Percentiles rank a stretch among this genome's conserved stretches.
phyloP scores from a whole-genome alignment of 1,140 invertebrate species.

The Pogonognathellus flavescens region DNA sequence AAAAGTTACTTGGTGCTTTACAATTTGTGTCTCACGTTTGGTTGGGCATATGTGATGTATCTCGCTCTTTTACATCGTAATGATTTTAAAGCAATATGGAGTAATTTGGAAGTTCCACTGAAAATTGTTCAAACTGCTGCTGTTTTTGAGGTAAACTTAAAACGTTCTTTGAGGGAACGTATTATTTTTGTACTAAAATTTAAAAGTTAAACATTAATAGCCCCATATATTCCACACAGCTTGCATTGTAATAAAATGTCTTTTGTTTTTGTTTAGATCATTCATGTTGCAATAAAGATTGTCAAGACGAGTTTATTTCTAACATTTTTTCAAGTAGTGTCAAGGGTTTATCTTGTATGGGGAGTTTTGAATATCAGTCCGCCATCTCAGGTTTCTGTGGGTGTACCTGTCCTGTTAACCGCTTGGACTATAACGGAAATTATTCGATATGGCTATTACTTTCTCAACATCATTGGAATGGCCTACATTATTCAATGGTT shows the following conservation, averaged over 20 bases:
- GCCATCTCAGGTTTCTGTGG: conserved; percentile 76
- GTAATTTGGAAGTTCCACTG: conserved; percentile 77
- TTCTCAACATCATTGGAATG: conserved; percentile 77
- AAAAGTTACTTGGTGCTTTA: conserved; percentile 68
- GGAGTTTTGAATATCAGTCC: conserved; percentile 82
- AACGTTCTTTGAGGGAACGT: background rate
- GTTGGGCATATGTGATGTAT: conserved; percentile 82
- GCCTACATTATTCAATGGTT: conserved; percentile 81
- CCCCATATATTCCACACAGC: background rate
- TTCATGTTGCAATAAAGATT: conserved; percentile 84
- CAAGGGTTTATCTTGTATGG: conserved; percentile 89
- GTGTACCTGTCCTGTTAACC: conserved; percentile 82
- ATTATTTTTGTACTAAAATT: background rate
- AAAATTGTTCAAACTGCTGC: conserved; percentile 93
- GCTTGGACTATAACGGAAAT: conserved; percentile 97
- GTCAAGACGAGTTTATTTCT: conserved; percentile 86
- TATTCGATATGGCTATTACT: conserved; percentile 93
- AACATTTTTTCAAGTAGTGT: conserved; percentile 89
- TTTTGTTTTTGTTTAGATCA: conserved; percentile 74
- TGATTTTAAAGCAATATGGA: conserved; percentile 75
- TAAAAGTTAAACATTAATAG: background rate
- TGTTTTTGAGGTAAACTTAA: conserved; percentile 80
- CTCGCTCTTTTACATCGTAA: conserved; percentile 68
- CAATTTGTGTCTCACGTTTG: conserved; percentile 68
- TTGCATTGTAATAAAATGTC: background rate